Evolutionary conservation across 2,797 vertebrate species (phyloP), one percentile per base, ranked within the genome.

Genomic region (Gymnothorax javanicus): DNA sequence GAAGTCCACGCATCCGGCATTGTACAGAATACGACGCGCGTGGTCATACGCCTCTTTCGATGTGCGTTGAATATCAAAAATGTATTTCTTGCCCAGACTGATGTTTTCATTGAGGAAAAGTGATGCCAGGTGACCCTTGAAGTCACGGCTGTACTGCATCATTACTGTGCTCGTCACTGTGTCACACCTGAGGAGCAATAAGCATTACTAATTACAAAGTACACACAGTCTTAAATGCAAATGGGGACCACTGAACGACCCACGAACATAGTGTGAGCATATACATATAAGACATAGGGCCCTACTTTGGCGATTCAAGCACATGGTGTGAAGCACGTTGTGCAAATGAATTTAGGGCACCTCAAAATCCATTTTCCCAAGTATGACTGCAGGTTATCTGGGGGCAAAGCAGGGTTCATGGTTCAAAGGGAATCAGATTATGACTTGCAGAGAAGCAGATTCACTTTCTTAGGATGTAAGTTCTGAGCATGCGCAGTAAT

Each of bases 131-230:
- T 99, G 99, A 52, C 99, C 99, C 91, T 99, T 99, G 88, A 99
- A 96, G 92, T 99, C 99, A 85, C 99, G 95, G 91, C 98, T 99
- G 87, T 99, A 99, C 90, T 99, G 99, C 99, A 99, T 99, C 98
- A 99, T 99, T 90, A 99, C 98, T 0, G 98, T 98, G 2, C 95
- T 97, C 2, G 98, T 99, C 75, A 99, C 99, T 0, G 98, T 99
- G 93, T 99, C 98, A 86, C 99, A 99, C 93, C 98, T 99, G 89
- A 56, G 67, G 83, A 23, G 71, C 33, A 3, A 84, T 62, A 33
- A 84, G 23, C 0, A 7, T 5, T 33, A n/a, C 20, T 56, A 81
- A 81, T 50, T 20, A 81, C 77, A 56, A 33, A 17, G 77, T 52
- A 81, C 20, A 17, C 54, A 54, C 77, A 9, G 50, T 17, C 81